Base-by-base conservation (phyloP, 1,140 invertebrate genomes). In the Lineus longissimus region DNA sequence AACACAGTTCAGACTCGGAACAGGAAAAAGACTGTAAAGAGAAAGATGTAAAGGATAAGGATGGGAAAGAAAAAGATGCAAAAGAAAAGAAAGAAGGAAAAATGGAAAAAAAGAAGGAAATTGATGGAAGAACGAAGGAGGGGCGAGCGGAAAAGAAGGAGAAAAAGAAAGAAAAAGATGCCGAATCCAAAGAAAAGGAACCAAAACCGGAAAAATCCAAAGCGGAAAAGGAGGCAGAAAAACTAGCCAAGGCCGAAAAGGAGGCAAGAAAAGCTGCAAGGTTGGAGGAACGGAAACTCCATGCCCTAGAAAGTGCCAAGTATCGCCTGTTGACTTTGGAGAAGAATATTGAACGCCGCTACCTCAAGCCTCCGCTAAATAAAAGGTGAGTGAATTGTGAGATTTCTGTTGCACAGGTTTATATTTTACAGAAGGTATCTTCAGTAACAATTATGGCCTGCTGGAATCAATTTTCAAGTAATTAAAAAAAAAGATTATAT, bases 331-430 rank as follows among this genome's bases (percentile, higher is more conserved):
- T 92, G 0, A 87, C 88, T 4, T 82, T 97, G 6, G 94, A 97
- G 81, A 87, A 88, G 2, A 91, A 92, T 60, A 94, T 97, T 59
- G 94, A 97, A 79, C 85, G 93, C 63, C 83, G 95, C 68, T 98
- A 97, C 79, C 83, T 97, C 40, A 95, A 95, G 82, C 93, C 94
- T 66, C 95, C 95, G 30, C 83, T 98, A 22, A 93, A 92, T 55
- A 85, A 87, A 65, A 87, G 85, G 87, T 88, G 82, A 83, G 79
- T 81, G 9, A 30, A 2, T 17, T 19, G 9, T 6, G 4, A 27
- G 25, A 33, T 59, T 2, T 19, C 57, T 1, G 36, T 6, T 6
- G n/a, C 55, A 33, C 22, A 57, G 29, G 23, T 25, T n/a, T 11
- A n/a, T 29, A 17, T n/a, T n/a, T n/a, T n/a, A n/a, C 23, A 15